phyloP scores from a whole-genome alignment of 2,888 invertebrate species.

The Netelia virgata region DNA sequence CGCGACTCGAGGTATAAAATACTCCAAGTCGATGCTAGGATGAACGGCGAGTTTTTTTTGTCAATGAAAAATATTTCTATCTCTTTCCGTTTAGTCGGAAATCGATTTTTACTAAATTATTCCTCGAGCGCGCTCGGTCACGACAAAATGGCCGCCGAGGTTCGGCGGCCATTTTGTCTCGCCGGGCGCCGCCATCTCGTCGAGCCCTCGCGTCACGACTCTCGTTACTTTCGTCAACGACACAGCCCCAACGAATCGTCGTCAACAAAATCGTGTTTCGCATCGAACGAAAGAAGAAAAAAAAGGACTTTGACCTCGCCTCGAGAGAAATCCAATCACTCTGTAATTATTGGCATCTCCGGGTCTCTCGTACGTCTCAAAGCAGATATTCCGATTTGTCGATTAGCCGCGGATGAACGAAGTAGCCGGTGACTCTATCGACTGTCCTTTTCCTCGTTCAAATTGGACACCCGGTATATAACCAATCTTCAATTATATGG shows the following conservation, averaged over 20 bases:
- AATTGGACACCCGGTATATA: not conserved
- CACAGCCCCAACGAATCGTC: not conserved
- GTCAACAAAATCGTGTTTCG: conserved; percentile 10
- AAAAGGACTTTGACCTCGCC: not conserved
- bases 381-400: conserved; percentile 18
- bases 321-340: conserved; percentile 13
- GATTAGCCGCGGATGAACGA: conserved; percentile 26
- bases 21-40: too few species aligned
- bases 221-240: not conserved
- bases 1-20: too few species aligned
- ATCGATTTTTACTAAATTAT: too few species aligned
- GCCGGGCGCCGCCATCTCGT: not conserved
- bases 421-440: not conserved
- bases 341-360: conserved; percentile 41
- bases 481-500: not conserved
- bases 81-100: too few species aligned
- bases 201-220: not conserved
- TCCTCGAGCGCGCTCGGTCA: too few species aligned
- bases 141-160: not conserved
- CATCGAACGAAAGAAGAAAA: conserved; percentile 3
- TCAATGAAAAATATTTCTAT: too few species aligned
- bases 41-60: too few species aligned
- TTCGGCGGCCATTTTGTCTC: not conserved
- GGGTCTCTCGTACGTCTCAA: conserved; percentile 15
- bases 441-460: not conserved